Evolutionary conservation across 2,797 vertebrate species (phyloP), one percentile per base, ranked within the genome.

Genomic region (Nannoperca obscura): DNA sequence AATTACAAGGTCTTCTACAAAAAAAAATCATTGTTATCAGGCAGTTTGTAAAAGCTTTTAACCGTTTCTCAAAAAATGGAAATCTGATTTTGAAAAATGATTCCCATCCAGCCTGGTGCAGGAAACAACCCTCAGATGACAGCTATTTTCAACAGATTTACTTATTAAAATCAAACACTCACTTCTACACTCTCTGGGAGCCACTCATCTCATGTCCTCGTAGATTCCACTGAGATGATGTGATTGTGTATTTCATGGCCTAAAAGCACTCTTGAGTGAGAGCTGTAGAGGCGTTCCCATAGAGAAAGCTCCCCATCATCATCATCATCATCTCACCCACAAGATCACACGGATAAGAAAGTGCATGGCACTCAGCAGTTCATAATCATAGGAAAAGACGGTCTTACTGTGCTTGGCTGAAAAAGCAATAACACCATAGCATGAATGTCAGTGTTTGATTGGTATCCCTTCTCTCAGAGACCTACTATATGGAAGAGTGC

Each of bases 391-490:
- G 42, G 59, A 69, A 78, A 50, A 71, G 32, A 49, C 1, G 2
- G 58, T 53, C 27, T 61, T 4, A 62, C n/a, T 57, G 30, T 27
- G 74, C 64, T 68, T 55, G 34, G 65, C 52, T 70, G 64, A 62
- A 80, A 77, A 88, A 76, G 66, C 79, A 81, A 87, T 78, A 89
- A 79, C 47, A 59, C 36, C 67, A 66, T 42, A 59, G 64, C 74
- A 71, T 80, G 78, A 83, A 83, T 79, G 74, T 71, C 72, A 71
- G 64, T 71, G 62, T 59, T 50, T 80, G 78, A 84, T 76, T 74
- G 76, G 19, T 76, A 24, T 63, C 53, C 67, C 55, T 82, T 74
- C 71, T 64, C 61, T 80, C 47, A 62, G 58, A 67, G 54, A 72
- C 36, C 32, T 36, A 44, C 76, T 52, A 71, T 84, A 81, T 50